Conservation (phyloP, 2,888 invertebrate species). For the Hemaris fuciformis region DNA sequence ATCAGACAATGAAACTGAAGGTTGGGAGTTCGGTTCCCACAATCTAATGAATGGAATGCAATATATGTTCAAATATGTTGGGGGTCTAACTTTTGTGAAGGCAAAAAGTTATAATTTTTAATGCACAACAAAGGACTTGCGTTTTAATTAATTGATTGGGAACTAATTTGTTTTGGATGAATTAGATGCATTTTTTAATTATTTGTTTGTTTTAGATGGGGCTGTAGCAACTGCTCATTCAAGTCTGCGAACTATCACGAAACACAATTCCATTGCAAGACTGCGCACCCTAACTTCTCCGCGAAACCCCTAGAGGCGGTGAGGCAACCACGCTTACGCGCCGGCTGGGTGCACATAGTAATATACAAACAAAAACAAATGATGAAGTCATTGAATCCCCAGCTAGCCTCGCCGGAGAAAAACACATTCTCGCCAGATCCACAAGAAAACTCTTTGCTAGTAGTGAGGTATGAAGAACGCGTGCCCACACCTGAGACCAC, state of each 20-base stretch:
- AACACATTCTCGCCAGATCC: slow-evolving; percentile 9
- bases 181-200: neutral
- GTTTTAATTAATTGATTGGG: neutral
- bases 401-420: slow-evolving; percentile 8
- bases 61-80: too few species aligned
- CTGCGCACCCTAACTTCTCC: slow-evolving; percentile 36
- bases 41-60: too few species aligned
- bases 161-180: too few species aligned
- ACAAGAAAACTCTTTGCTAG: slow-evolving; percentile 59
- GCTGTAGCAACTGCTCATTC: slow-evolving; percentile 54
- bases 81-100: too few species aligned
- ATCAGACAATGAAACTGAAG: too few species aligned
- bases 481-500: slow-evolving; percentile 47
- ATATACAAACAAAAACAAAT: slow-evolving; percentile 45
- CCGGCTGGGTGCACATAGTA: slow-evolving; percentile 53
- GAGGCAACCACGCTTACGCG: slow-evolving; percentile 45
- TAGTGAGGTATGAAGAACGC: slow-evolving; percentile 59
- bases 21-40: too few species aligned
- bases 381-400: slow-evolving; percentile 30
- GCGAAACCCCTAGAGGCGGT: slow-evolving; percentile 54
- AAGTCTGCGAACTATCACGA: slow-evolving; percentile 65
- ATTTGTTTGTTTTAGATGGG: slow-evolving; percentile 55
- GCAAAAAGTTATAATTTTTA: too few species aligned
- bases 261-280: slow-evolving; percentile 67
- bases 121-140: too few species aligned